Evolutionary conservation across 2,113 vertebrate genomes (phyloP).

Genomic region (Mohoua ochrocephala): DNA sequence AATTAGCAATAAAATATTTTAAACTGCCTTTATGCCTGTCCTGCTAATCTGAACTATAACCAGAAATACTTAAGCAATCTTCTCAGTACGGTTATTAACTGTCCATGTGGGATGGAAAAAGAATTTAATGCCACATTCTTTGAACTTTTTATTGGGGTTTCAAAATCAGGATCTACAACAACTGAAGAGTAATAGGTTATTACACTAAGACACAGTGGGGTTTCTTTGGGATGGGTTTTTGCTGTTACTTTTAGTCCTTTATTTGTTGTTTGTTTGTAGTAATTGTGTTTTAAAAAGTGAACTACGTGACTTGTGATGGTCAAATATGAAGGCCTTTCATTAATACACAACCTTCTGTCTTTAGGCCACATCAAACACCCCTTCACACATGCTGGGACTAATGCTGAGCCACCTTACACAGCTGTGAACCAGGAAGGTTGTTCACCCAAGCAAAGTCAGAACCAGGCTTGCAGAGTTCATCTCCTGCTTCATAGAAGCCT

Average conservation of each 20-base stretch:
- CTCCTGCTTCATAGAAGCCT: neutral
- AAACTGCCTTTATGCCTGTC: neutral
- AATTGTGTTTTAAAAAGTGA: neutral
- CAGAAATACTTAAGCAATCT: neutral
- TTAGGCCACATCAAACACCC: neutral
- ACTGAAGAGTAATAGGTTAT: neutral
- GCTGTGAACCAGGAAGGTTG: neutral
- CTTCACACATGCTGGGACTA: neutral
- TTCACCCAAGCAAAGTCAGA: neutral
- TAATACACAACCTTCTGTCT: neutral
- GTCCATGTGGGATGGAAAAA: neutral
- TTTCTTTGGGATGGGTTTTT: neutral
- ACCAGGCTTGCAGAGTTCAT: neutral
- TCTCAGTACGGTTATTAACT: neutral
- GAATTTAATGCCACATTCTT: slow-evolving; percentile 27
- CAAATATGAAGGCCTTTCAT: neutral
- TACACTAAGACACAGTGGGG: neutral
- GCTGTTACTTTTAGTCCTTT: neutral
- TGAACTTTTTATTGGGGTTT: slow-evolving; percentile 13
- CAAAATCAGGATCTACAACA: neutral
- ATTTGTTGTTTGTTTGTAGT: neutral
- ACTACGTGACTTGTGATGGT: neutral
- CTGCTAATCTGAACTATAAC: slow-evolving; percentile 15
- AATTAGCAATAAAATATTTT: neutral
- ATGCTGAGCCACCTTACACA: neutral